phyloP scores from a whole-genome alignment of 2,888 invertebrate species.

The Caenorhabditis sp. region DNA sequence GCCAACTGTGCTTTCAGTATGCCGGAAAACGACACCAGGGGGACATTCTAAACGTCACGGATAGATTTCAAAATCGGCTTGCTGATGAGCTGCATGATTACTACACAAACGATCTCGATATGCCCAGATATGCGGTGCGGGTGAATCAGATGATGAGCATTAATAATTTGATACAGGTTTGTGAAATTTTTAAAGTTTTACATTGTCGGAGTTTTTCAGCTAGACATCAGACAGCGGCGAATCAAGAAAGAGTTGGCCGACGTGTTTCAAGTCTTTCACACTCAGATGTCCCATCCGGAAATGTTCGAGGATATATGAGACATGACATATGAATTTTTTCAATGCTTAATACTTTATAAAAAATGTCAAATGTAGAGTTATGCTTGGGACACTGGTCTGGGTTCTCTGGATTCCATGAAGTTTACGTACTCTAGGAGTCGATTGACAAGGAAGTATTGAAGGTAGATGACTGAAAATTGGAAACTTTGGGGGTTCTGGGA shows the following conservation, averaged over 20 bases:
- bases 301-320: constrained; percentile 31
- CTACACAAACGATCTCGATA: constrained; percentile 53
- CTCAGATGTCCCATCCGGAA: constrained; percentile 61
- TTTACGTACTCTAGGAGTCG: not conserved
- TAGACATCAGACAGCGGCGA: constrained; percentile 62
- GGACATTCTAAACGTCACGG: constrained; percentile 39
- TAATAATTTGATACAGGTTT: constrained; percentile 67
- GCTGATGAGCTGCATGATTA: constrained; percentile 61
- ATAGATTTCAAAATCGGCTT: constrained; percentile 46
- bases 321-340: not conserved
- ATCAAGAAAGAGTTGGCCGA: constrained; percentile 62
- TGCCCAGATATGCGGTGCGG: constrained; percentile 60
- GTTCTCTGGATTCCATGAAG: no score
- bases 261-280: constrained; percentile 66
- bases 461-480: not conserved
- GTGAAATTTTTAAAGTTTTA: not conserved
- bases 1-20: constrained; percentile 62
- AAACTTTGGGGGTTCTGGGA: no score
- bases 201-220: constrained; percentile 42
- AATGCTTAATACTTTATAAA: not conserved
- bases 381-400: no score
- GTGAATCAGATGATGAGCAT: constrained; percentile 66
- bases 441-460: not conserved
- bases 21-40: constrained; percentile 60
- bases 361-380: not conserved